Conservation (phyloP, 1,140 invertebrate species). For the Drosophila parabipectinata region DNA sequence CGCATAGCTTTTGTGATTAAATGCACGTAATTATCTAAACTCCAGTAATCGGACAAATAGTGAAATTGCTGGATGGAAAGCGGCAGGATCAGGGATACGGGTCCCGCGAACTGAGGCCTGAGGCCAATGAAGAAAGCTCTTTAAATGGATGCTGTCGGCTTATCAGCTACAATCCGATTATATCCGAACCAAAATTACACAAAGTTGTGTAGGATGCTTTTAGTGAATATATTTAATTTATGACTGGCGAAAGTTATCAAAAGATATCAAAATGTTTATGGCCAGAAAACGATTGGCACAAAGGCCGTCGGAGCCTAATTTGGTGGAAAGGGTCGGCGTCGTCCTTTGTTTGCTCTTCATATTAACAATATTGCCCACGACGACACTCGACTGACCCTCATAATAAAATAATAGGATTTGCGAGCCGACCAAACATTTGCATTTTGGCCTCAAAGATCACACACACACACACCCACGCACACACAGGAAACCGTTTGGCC, state of each 20-base stretch:
- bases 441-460: slow-evolving; percentile 58
- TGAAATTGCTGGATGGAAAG: slow-evolving; percentile 15
- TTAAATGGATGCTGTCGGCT: slow-evolving; percentile 32
- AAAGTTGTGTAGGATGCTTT: slow-evolving; percentile 10
- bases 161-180: slow-evolving; percentile 35
- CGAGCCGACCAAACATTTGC: slow-evolving; percentile 52
- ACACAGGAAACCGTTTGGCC: slow-evolving; percentile 36
- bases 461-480: slow-evolving; percentile 14
- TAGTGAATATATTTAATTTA: slow-evolving; percentile 35
- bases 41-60: slow-evolving; percentile 28
- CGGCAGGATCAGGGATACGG: not conserved
- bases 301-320: slow-evolving; percentile 10
- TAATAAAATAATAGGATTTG: slow-evolving; percentile 65
- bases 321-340: slow-evolving; percentile 1
- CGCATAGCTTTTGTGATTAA: slow-evolving; percentile 58
- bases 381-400: slow-evolving; percentile 55
- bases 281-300: slow-evolving; percentile 7
- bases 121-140: slow-evolving; percentile 12
- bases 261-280: slow-evolving; percentile 44
- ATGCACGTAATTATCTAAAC: slow-evolving; percentile 58
- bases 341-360: slow-evolving; percentile 51
- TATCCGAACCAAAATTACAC: slow-evolving; percentile 15
- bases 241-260: slow-evolving; percentile 35
- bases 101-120: too few relatives aligned
- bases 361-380: slow-evolving; percentile 55